Conservation (phyloP, 2,113 vertebrate species). For the Cephalopterus ornatus region DNA sequence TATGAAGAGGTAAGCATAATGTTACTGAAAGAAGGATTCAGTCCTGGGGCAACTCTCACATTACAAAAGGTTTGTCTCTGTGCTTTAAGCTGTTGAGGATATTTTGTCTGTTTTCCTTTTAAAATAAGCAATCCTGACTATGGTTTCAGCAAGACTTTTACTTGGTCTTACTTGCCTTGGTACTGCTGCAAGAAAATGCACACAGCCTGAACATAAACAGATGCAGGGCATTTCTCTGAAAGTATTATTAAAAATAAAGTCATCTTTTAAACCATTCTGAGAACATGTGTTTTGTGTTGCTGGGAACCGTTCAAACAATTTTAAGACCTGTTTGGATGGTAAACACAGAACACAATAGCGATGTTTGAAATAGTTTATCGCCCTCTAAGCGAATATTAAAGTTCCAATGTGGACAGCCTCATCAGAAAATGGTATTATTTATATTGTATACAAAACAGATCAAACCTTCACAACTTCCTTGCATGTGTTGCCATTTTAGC, state of each 20-base stretch:
- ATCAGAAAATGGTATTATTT: constrained; percentile 32
- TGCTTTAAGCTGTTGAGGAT: background rate
- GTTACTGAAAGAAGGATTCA: background rate
- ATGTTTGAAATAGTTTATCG: constrained; percentile 32
- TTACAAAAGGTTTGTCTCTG: background rate
- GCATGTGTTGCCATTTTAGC: constrained; percentile 70
- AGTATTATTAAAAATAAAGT: constrained; percentile 33
- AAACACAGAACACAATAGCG: constrained; percentile 1
- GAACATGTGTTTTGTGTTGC: constrained; percentile 50
- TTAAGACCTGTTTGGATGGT: constrained; percentile 52
- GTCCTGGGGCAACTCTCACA: background rate
- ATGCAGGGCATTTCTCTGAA: background rate
- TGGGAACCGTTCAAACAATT: constrained; percentile 29
- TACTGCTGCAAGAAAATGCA: background rate
- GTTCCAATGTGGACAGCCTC: constrained; percentile 33
- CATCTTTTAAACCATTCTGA: background rate
- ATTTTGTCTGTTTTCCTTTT: background rate
- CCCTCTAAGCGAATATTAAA: constrained; percentile 13
- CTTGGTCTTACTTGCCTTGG: background rate
- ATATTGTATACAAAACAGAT: background rate
- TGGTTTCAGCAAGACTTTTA: background rate
- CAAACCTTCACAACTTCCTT: constrained; percentile 64
- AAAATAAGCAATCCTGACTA: background rate
- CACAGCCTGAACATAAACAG: background rate
- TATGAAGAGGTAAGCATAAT: background rate